These are phyloP conservation scores for Epinotia demarniana DNA, from an alignment of 2,888 invertebrate genomes.

Conservation along the genomic window DNA sequence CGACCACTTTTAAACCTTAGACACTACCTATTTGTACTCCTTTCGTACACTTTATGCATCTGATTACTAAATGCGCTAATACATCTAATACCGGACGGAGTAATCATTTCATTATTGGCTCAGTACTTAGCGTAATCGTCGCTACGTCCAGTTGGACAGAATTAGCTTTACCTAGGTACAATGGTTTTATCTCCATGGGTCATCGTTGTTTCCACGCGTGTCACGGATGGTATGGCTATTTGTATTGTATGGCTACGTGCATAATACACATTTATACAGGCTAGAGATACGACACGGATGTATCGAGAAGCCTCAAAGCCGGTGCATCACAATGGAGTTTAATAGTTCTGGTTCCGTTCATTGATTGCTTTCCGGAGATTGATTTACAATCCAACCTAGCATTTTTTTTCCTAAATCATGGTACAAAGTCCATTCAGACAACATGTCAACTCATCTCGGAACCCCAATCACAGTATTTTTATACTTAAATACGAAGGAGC, in stretches of 20 bases:
- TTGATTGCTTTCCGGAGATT: slow-evolving; percentile 53
- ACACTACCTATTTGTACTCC: not conserved
- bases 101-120: slow-evolving; percentile 79
- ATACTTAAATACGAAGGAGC: not conserved
- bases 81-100: slow-evolving; percentile 70
- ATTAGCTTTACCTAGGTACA: slow-evolving; percentile 71
- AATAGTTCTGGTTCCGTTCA: slow-evolving; percentile 65
- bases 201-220: slow-evolving; percentile 56
- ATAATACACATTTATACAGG: slow-evolving; percentile 40
- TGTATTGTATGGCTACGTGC: slow-evolving; percentile 38
- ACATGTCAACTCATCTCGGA: not conserved
- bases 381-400: slow-evolving; percentile 11
- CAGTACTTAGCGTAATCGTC: slow-evolving; percentile 74
- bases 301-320: slow-evolving; percentile 49
- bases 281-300: slow-evolving; percentile 54
- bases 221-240: slow-evolving; percentile 50
- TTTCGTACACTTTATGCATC: slow-evolving; percentile 46
- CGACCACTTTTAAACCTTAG: not conserved
- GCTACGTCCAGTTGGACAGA: slow-evolving; percentile 59
- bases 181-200: slow-evolving; percentile 61
- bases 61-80: slow-evolving; percentile 72
- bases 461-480: not conserved
- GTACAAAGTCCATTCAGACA: not conserved
- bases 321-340: slow-evolving; percentile 56
- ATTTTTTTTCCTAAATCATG: slow-evolving; percentile 8